A percentile compares a stretch with the other conserved stretches of the same genome.
Evolutionary conservation across 2,888 invertebrate species (phyloP).

Genomic region (Acanthosepion lycidas): DNA sequence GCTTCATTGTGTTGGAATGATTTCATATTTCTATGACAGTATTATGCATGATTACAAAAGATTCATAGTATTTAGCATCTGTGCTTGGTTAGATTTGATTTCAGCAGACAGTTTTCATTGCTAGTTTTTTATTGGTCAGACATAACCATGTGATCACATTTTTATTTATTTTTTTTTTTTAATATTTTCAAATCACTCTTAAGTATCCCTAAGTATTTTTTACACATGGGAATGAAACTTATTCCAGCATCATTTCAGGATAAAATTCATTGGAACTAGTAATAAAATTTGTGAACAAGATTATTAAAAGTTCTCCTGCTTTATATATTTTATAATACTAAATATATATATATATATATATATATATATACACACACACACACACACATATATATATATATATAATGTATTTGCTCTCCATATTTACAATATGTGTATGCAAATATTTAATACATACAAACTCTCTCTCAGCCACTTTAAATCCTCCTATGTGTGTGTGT

Average conservation of each 20-base stretch:
- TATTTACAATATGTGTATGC: neutral
- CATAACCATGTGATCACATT: neutral
- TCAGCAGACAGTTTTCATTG: neutral
- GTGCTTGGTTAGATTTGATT: neutral
- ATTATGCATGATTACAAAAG: neutral
- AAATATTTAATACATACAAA: too few relatives aligned
- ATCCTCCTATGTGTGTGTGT: too few relatives aligned
- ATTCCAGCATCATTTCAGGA: neutral
- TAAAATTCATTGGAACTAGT: too few relatives aligned
- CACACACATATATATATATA: neutral
- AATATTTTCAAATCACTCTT: neutral
- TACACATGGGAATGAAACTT: too few relatives aligned
- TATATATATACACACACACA: neutral
- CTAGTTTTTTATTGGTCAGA: neutral
- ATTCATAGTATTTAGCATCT: neutral
- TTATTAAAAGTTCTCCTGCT: neutral
- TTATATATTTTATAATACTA: neutral
- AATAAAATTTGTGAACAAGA: neutral
- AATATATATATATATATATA: too few relatives aligned
- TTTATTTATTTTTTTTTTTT: neutral
- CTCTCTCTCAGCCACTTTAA: too few relatives aligned
- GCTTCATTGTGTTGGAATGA: neutral
- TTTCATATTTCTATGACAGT: conserved; percentile 4
- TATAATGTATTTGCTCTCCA: neutral
- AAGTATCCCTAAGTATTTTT: neutral